Evolutionary conservation across 2,113 vertebrate genomes (phyloP), one percentile per base, ranked within the genome.

Genomic region (Anthoscopus minutus): DNA sequence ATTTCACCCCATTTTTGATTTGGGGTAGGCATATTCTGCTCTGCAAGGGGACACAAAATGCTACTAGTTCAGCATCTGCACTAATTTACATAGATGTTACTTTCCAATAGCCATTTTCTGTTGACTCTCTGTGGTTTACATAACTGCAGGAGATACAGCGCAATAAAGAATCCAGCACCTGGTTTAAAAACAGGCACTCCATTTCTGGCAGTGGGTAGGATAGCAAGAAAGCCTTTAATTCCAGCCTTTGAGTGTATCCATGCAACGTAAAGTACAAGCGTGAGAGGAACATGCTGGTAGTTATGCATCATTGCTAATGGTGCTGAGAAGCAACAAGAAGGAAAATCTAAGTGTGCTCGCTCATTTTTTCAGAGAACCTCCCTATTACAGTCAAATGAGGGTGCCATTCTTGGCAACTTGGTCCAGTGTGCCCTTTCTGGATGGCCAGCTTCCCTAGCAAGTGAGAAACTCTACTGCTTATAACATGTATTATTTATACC

Each of bases 161-260:
- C 44, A 78, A 80, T 74, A 93, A 82, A 83, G 48, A 92, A 88
- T 71, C 65, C n/a, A 1, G 35, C 47, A 54, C 50, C 72, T 25
- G 16, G 51, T 88, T 88, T 88, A 86, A 90, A 95, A 93, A 53
- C 82, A 92, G 82, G 61, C 92, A 53, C 82, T 94, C 67, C 44
- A 22, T 66, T 95, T 90, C 92, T 86, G 85, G 85, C 89, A 86
- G 80, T 0, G 0, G n/a, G 51, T 81, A 95, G 71, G 82, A 86
- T 53, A 74, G 48, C 77, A 90, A 74, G 79, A 86, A 83, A 94
- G 72, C 56, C 88, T 92, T 97, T 94, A 73, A 94, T 96, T 86
- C 11, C 5, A 93, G 90, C 82, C 80, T 93, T 88, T 86, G 38
- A 94, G 64, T 86, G 90, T 93, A 93, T 90, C 92, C 82, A 86